Conservation (phyloP, 2,888 invertebrate species). For the Poecilus cupreus region DNA sequence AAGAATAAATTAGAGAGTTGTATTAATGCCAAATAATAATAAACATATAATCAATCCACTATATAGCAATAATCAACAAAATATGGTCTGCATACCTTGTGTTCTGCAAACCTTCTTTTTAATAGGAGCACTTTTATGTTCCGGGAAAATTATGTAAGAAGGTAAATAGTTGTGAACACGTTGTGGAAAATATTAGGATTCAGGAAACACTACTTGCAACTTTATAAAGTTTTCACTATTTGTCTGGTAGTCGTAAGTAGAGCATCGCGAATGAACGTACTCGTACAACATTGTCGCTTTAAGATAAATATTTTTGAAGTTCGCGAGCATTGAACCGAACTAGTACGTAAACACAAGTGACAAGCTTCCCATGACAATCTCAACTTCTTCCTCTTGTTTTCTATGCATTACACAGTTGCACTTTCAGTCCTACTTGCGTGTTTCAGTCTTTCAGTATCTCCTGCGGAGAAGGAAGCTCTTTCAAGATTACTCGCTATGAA, state of each 20-base stretch:
- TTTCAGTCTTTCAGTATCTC: background rate
- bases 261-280: background rate
- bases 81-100: too few species aligned
- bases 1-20: too few species aligned
- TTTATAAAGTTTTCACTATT: slow-evolving; percentile 17
- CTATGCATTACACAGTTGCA: background rate
- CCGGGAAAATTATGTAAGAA: background rate
- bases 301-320: slow-evolving; percentile 50
- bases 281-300: slow-evolving; percentile 31
- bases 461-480: background rate
- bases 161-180: slow-evolving; percentile 2
- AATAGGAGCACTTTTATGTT: too few species aligned
- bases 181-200: background rate
- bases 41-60: too few species aligned
- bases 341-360: slow-evolving; percentile 49
- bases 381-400: slow-evolving; percentile 29
- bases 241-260: background rate
- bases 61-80: too few species aligned
- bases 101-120: too few species aligned
- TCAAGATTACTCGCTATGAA: slow-evolving; percentile 44
- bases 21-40: too few species aligned
- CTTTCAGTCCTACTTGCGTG: background rate
- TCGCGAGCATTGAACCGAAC: slow-evolving; percentile 44
- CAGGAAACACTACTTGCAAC: slow-evolving; percentile 16
- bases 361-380: slow-evolving; percentile 44